Conservation (phyloP, 1,140 invertebrate species). For the Battus philenor region DNA sequence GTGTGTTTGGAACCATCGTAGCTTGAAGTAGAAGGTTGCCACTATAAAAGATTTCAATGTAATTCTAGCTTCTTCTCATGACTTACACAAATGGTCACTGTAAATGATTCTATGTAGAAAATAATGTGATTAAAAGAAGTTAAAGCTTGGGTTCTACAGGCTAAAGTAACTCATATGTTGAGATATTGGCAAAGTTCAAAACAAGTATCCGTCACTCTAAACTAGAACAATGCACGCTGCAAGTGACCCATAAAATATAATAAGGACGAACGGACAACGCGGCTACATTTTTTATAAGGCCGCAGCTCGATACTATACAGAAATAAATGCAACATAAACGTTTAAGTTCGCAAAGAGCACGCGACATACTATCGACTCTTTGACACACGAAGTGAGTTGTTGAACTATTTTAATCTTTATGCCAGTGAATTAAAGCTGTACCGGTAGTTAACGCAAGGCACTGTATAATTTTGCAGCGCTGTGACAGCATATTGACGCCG, state of each 20-base stretch:
- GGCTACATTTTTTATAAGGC: conserved; percentile 36
- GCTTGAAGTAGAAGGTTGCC: no score
- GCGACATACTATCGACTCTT: conserved; percentile 25
- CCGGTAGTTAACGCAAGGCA: conserved; percentile 13
- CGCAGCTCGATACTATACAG: conserved; percentile 21
- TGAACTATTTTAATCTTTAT: conserved; percentile 23
- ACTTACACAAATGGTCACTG: no score
- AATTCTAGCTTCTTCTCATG: no score
- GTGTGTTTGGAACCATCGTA: no score
- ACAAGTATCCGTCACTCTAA: no score
- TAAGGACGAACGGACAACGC: conserved; percentile 26
- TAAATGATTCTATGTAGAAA: no score
- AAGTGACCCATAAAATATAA: conserved; percentile 19
- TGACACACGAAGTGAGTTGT: conserved; percentile 19
- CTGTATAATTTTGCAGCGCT: conserved; percentile 26
- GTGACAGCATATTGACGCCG: conserved; percentile 43
- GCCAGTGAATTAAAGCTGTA: conserved; percentile 16
- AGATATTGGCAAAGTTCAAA: background rate
- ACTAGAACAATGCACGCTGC: conserved; percentile 1
- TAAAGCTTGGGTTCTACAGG: no score
- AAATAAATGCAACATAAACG: conserved; percentile 39
- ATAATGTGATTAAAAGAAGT: no score
- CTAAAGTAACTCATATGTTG: no score
- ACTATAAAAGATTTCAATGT: no score
- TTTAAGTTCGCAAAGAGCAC: conserved; percentile 27